phyloP scores from a whole-genome alignment of 2,888 invertebrate species.

The Cheilosia vernalis region DNA sequence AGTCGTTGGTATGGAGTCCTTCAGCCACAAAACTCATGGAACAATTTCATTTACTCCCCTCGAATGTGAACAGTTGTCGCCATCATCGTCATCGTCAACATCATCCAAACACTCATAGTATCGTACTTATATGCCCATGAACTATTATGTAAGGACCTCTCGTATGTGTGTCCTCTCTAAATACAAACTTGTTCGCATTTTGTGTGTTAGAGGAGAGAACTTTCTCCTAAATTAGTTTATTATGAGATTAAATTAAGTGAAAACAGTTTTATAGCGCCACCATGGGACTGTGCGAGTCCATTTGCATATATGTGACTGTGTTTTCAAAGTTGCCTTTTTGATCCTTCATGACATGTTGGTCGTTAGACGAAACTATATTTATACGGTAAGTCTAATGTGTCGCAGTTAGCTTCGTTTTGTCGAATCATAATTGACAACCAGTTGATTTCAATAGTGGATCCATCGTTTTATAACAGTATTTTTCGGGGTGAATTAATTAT shows the following conservation, averaged over 20 bases:
- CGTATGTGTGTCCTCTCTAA: constrained; percentile 56
- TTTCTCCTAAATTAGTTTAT: constrained; percentile 70
- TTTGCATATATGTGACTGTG: constrained; percentile 28
- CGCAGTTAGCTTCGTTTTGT: constrained; percentile 37
- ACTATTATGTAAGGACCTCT: constrained; percentile 56
- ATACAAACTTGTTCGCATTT: constrained; percentile 53
- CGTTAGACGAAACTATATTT: constrained; percentile 46
- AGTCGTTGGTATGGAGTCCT: background rate
- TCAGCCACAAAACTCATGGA: constrained; percentile 27
- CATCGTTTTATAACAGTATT: background rate
- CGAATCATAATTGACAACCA: constrained; percentile 65
- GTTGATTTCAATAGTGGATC: constrained; percentile 43
- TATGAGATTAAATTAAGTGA: constrained; percentile 73
- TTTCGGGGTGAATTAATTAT: background rate
- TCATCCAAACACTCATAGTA: constrained; percentile 7
- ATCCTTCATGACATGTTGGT: constrained; percentile 65
- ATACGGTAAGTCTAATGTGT: constrained; percentile 33
- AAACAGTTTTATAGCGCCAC: constrained; percentile 67
- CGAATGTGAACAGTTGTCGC: constrained; percentile 12
- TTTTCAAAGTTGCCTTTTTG: constrained; percentile 46
- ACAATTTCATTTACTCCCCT: constrained; percentile 37
- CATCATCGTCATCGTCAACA: constrained; percentile 20
- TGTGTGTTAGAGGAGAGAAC: constrained; percentile 37
- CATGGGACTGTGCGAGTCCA: constrained; percentile 23
- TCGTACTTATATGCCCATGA: constrained; percentile 36